These are phyloP conservation scores for Corapipo altera DNA, from an alignment of 2,113 vertebrate species.

Conservation along the genomic window DNA sequence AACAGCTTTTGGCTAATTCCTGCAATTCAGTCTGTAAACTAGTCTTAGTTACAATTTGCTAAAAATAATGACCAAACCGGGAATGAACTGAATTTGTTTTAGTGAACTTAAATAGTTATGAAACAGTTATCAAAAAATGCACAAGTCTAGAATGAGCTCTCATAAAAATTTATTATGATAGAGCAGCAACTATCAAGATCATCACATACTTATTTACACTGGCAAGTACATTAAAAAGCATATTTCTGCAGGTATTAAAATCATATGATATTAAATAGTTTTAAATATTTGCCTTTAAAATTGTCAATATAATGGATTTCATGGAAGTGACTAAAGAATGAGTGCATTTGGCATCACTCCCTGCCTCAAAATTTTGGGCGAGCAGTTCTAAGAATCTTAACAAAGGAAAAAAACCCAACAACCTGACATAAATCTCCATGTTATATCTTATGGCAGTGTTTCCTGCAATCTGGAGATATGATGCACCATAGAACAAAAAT, in stretches of 20 bases:
- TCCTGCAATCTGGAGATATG: background rate
- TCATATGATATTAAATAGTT: background rate
- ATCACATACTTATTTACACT: background rate
- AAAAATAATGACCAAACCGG: background rate
- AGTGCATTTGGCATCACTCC: background rate
- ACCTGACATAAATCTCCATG: background rate
- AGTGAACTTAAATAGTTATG: conserved; percentile 19
- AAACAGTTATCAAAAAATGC: background rate
- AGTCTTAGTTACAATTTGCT: background rate
- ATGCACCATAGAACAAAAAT: background rate
- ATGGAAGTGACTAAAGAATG: background rate
- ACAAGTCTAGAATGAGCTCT: background rate
- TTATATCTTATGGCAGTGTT: background rate
- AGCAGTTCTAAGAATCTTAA: background rate
- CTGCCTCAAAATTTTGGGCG: background rate
- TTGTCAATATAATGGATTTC: background rate
- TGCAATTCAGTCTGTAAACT: background rate
- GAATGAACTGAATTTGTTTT: conserved; percentile 33
- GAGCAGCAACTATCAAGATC: background rate
- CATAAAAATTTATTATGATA: background rate
- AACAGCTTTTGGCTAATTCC: background rate
- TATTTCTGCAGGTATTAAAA: background rate
- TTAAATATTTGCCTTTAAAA: background rate
- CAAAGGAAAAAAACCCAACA: background rate
- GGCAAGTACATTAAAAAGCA: background rate